Evolutionary conservation across 2,113 vertebrate genomes (phyloP).

Genomic region (Halcyon senegalensis): DNA sequence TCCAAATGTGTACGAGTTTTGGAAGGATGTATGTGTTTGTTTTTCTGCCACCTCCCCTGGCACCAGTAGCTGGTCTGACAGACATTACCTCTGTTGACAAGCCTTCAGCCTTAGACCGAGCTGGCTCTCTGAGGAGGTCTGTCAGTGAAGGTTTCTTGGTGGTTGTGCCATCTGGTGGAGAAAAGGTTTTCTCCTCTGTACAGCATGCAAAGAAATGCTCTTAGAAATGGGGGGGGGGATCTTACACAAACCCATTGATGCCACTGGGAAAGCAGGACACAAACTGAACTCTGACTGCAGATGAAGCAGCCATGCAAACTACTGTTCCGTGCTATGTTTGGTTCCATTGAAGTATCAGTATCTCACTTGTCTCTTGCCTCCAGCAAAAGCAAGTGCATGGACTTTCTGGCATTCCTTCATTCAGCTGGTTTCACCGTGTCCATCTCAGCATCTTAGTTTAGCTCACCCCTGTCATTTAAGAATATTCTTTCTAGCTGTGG

Average conservation of each 20-base stretch:
- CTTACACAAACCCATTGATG: not conserved
- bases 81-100: not conserved
- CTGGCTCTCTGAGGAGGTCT: not conserved
- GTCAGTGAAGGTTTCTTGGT: not conserved
- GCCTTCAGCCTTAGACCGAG: not conserved
- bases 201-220: not conserved
- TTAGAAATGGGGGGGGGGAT: not conserved
- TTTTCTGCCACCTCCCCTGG: not conserved
- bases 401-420: not conserved
- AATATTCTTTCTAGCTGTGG: not conserved
- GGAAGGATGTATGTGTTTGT: not conserved
- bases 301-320: not conserved
- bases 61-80: not conserved
- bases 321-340: not conserved
- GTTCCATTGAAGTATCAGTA: not conserved
- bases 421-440: not conserved
- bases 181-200: not conserved
- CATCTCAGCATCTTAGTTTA: not conserved
- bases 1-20: not conserved
- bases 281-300: not conserved
- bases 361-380: not conserved
- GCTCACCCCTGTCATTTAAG: not conserved
- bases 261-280: not conserved
- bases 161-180: constrained; percentile 22
- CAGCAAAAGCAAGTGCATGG: not conserved